Evolutionary conservation across 2,797 vertebrate species (phyloP), one percentile per base, ranked within the genome.

Genomic region (Momotus momota): DNA sequence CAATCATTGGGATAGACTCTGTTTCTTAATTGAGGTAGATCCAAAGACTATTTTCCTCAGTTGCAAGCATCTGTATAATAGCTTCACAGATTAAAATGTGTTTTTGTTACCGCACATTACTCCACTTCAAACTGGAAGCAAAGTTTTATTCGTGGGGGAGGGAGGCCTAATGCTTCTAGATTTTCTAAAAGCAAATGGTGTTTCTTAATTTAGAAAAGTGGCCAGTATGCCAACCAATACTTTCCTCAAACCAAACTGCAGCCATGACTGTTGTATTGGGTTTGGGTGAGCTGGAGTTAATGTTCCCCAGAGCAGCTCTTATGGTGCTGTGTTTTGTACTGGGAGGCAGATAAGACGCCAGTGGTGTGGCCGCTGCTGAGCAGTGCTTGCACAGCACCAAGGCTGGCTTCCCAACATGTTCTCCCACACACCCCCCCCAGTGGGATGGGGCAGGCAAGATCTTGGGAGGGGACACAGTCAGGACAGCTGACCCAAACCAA

Each of bases 141-240:
- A 57, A 78, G 4, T 64, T 84, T 48, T 64, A 29, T 8, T 67
- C 1, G 3, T 66, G 2, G 3, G 2, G 15, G 12, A 69, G 7
- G 13, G 6, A 82, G 3, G 11, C 5, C 19, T 65, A 40, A 41
- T 0, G 0, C 19, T 78, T 91, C 38, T 51, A 54, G 8, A 35
- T 69, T 86, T 75, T 70, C 69, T 88, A 15, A 92, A 80, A 64
- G 16, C 7, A 79, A 73, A 29, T 4, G 10, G 10, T 41, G 31
- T 41, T 88, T 73, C 43, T 48, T 74, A 60, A 25, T 48, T 16
- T 49, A 46, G 41, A 64, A 81, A 91, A 74, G 9, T 6, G 10
- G 5, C 9, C 62, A 46, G 11, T 41, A 8, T 41, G 23, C 48
- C 49, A 60, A 29, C 9, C 25, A 61, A 14, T 51, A 21, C 21